A percentile compares a stretch with the other conserved stretches of the same genome.
phyloP scores from a whole-genome alignment of 2,113 vertebrate species.

The Boulengeromyrus knoepffleri region DNA sequence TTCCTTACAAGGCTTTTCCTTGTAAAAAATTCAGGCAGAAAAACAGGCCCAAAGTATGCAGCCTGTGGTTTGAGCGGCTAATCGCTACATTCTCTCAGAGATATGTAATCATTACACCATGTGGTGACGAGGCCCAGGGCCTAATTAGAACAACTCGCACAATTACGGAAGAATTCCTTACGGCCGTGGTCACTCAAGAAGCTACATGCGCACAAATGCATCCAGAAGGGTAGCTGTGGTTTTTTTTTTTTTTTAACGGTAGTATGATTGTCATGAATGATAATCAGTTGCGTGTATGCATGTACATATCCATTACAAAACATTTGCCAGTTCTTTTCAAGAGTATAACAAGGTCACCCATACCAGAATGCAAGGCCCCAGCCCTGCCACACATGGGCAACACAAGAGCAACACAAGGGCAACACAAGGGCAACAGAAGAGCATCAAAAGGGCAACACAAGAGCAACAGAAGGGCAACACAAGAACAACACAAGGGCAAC shows the following conservation, averaged over 20 bases:
- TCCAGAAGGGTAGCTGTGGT: background rate
- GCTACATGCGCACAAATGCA: background rate
- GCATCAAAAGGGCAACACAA: too few species aligned
- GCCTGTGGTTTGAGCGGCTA: slow-evolving; percentile 46
- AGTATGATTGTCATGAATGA: background rate
- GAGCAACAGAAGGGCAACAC: background rate
- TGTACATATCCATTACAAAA: background rate
- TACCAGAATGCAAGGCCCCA: background rate
- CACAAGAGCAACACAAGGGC: too few species aligned
- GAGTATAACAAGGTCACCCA: background rate
- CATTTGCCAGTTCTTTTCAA: background rate
- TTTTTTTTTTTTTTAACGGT: background rate
- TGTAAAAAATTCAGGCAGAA: slow-evolving; percentile 23
- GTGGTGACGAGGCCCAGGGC: slow-evolving; percentile 37
- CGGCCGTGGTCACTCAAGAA: slow-evolving; percentile 2
- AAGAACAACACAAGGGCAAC: too few species aligned
- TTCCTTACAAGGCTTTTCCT: slow-evolving; percentile 25
- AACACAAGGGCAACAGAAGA: background rate
- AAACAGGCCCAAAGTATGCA: slow-evolving; percentile 22
- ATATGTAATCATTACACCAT: slow-evolving; percentile 61
- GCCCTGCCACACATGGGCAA: background rate
- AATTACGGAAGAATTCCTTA: slow-evolving; percentile 21
- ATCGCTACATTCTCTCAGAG: slow-evolving; percentile 53
- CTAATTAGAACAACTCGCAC: slow-evolving; percentile 40
- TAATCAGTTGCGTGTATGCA: background rate